Base-by-base conservation (phyloP, 1,140 invertebrate species). In the Tetramorium parvispinum region DNA sequence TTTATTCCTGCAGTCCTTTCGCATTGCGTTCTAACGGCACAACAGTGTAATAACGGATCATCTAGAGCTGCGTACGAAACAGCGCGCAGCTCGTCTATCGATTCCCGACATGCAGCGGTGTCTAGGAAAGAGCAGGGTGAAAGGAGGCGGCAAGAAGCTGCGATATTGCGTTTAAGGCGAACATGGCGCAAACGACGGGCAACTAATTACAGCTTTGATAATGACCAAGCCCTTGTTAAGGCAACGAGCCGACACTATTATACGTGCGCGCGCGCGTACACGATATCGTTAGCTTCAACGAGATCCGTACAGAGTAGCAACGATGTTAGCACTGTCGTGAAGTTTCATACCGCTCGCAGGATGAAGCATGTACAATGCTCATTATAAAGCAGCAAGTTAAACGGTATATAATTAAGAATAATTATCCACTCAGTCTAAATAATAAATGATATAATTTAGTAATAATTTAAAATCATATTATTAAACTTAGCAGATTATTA, bases 1-100 rank as follows among this genome's bases (percentile, higher is more conserved):
- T 82, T 82, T 49, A 16, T 40, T 59, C 1, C 37, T 21, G 51
- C 27, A n/a, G 21, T 49, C 6, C 40, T 75, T 46, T 37, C 8
- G 40, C 43, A 46, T 73, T 37, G 40, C 77, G n/a, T 21, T 51
- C 13, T 53, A 59, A 82, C 18, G 53, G 53, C 55, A n/a, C 61
- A 63, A 32, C 40, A n/a, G 21, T 59, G 59, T 79, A 46, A 43
- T 66, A 65, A 78, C 55, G 46, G 46, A 66, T 75, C 65, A 37
- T 70, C 65, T 70, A 55, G 78, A 70, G 79, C 79, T 83, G 79
- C 68, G 79, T 83, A 75, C 53, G 43, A 32, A 71, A 82, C 82
- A 83, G 89, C 91, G 92, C 91, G 91, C 92, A 91, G 90, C 89
- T 78, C 86, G 87, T 75, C 86, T 92, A 93, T 93, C 92, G 92